phyloP scores from a whole-genome alignment of 1,140 invertebrate species.

The Chymomyza costata region DNA sequence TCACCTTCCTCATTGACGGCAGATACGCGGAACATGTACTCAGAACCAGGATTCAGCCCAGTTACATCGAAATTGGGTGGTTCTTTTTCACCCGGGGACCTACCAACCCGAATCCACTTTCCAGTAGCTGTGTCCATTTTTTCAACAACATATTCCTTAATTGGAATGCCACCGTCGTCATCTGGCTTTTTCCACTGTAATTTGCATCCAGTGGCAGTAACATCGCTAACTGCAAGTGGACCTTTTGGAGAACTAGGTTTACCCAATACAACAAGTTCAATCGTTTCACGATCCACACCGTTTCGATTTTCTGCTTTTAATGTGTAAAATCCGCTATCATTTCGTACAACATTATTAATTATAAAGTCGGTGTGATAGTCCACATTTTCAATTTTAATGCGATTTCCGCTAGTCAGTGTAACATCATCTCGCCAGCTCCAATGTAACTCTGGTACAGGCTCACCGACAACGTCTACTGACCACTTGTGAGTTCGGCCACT shows the following conservation, averaged over 20 bases:
- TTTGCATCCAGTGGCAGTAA: conserved; percentile 91
- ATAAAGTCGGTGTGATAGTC: conserved; percentile 95
- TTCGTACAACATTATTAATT: conserved; percentile 87
- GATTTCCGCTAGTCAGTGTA: conserved; percentile 86
- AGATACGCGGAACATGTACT: conserved; percentile 97
- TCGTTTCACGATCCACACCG: conserved; percentile 91
- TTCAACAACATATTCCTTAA: conserved; percentile 96
- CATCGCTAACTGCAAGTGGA: conserved; percentile 90
- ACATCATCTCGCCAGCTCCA: conserved; percentile 93
- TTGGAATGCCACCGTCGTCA: conserved; percentile 94
- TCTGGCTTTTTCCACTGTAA: conserved; percentile 93
- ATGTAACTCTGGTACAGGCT: conserved; percentile 89
- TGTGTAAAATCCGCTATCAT: conserved; percentile 94
- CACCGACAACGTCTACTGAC: conserved; percentile 92
- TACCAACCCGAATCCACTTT: conserved; percentile 91
- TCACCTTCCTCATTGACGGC: conserved; percentile 97
- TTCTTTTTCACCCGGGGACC: conserved; percentile 81
- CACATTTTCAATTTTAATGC: conserved; percentile 91
- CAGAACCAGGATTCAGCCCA: conserved; percentile 89
- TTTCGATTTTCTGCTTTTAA: conserved; percentile 92
- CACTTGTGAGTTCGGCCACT: conserved; percentile 95
- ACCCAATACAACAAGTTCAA: conserved; percentile 93
- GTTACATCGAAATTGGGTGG: conserved; percentile 91
- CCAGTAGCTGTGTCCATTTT: conserved; percentile 94
- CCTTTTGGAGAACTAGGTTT: conserved; percentile 91